Conservation (phyloP, 2,113 vertebrate species). For the Strix aluco region DNA sequence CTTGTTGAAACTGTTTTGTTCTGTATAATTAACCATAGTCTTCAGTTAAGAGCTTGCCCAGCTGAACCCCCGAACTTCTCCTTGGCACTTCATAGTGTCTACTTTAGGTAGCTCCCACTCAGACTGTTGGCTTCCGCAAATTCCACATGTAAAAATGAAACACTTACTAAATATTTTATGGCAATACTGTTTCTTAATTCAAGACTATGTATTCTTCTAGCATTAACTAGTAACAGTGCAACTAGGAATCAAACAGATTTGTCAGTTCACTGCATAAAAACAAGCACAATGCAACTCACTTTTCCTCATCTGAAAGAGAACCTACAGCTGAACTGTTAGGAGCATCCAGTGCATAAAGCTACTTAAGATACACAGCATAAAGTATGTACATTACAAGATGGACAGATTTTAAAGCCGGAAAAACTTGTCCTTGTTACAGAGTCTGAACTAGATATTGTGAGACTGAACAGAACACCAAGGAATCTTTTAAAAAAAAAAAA, state of each 20-base stretch:
- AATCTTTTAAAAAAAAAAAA: not conserved
- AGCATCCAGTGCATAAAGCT: not conserved
- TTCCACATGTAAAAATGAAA: not conserved
- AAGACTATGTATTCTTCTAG: not conserved
- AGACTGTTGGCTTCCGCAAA: not conserved
- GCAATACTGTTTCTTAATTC: not conserved
- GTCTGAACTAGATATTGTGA: not conserved
- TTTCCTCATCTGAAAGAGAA: not conserved
- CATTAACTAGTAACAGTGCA: not conserved
- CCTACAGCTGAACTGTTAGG: not conserved
- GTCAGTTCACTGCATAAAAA: not conserved
- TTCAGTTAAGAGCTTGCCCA: not conserved
- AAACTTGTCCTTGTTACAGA: not conserved
- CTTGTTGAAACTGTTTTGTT: not conserved
- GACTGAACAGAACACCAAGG: not conserved
- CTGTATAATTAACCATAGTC: not conserved
- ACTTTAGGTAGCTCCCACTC: not conserved
- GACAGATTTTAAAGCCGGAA: not conserved
- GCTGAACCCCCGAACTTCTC: rapidly evolving
- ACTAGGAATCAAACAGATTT: not conserved
- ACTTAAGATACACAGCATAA: not conserved
- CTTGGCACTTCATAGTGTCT: not conserved
- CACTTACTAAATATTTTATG: not conserved
- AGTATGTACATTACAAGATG: not conserved
- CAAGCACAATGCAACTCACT: too few species aligned